Conservation (phyloP, 2,797 vertebrate species). For the Sitta carolinensis region DNA sequence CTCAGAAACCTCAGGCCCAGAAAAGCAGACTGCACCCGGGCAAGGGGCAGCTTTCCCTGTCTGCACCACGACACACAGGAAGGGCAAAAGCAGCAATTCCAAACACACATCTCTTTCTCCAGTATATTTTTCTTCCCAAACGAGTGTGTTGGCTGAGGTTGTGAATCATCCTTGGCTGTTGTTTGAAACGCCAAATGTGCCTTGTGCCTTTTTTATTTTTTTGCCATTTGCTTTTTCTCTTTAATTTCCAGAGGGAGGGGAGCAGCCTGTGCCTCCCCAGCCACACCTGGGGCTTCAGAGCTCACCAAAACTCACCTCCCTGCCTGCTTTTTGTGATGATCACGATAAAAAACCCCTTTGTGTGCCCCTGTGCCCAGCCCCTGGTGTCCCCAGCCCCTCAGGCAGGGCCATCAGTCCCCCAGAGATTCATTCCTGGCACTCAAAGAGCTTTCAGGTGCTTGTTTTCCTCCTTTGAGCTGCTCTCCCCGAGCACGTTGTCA, state of each 20-base stretch:
- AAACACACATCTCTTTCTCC: not conserved
- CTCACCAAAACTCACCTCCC: not conserved
- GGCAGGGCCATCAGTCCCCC: rapidly evolving
- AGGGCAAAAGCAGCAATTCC: not conserved
- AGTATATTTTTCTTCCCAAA: not conserved
- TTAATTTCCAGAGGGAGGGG: not conserved
- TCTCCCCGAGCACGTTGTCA: not conserved
- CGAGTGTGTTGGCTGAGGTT: not conserved
- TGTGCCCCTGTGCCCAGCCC: not conserved
- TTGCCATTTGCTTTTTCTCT: too few species aligned
- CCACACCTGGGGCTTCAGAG: rapidly evolving
- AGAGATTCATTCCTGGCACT: rapidly evolving
- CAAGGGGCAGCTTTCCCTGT: not conserved
- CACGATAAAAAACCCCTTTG: rapidly evolving
- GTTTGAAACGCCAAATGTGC: not conserved
- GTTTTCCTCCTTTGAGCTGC: rapidly evolving
- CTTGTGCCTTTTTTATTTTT: not conserved
- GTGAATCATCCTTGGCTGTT: conserved; percentile 24
- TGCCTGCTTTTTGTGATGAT: not conserved
- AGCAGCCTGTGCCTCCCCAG: not conserved
- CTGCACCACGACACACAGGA: rapidly evolving
- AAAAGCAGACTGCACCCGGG: too few species aligned
- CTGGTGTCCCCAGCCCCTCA: rapidly evolving
- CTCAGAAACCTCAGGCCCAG: too few species aligned
- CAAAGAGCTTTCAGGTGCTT: not conserved